phyloP scores from a whole-genome alignment of 2,113 vertebrate species.

The Anser cygnoides region DNA sequence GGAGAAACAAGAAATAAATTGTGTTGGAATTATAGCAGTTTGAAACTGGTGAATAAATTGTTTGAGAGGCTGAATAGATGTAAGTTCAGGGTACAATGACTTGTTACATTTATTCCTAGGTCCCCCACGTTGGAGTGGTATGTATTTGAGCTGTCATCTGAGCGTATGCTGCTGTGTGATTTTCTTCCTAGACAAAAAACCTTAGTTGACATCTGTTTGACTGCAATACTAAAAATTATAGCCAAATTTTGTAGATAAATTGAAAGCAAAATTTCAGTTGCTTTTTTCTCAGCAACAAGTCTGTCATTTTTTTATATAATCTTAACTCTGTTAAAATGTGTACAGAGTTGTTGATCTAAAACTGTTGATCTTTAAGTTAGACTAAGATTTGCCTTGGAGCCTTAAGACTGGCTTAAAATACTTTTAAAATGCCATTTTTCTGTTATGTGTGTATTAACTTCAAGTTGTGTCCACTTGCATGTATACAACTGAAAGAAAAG shows the following conservation, averaged over 20 bases:
- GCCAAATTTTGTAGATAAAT: not conserved
- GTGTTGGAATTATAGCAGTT: not conserved
- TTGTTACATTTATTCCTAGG: conserved; percentile 78
- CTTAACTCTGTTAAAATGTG: conserved; percentile 4
- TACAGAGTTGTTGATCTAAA: not conserved
- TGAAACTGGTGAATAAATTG: not conserved
- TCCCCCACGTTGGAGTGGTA: conserved; percentile 84
- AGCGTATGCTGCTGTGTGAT: conserved; percentile 43
- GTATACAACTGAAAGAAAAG: not conserved
- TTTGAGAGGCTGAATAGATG: not conserved
- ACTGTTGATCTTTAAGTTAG: not conserved
- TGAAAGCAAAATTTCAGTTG: not conserved
- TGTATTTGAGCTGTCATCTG: conserved; percentile 62
- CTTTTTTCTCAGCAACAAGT: not conserved
- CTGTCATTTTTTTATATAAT: not conserved
- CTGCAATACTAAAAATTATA: not conserved
- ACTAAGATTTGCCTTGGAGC: not conserved
- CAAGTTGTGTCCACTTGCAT: not conserved
- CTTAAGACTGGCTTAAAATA: not conserved
- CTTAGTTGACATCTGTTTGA: not conserved
- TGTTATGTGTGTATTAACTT: not conserved
- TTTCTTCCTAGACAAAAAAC: not conserved
- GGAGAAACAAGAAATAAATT: not conserved
- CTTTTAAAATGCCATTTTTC: not conserved
- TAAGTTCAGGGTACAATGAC: conserved; percentile 1